phyloP scores from a whole-genome alignment of 2,797 vertebrate species.

The Megalops cyprinoides region DNA sequence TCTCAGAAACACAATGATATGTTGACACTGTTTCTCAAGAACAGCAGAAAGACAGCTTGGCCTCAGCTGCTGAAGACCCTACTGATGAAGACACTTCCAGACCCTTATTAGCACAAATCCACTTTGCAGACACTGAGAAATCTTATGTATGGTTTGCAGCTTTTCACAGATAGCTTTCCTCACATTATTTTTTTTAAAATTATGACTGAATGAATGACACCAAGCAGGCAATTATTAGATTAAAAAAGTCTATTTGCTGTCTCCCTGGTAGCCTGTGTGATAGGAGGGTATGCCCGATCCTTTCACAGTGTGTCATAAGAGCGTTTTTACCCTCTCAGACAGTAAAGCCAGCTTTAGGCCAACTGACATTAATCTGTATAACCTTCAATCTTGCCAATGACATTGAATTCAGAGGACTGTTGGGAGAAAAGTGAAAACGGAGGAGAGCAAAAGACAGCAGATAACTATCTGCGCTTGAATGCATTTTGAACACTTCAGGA shows the following conservation, averaged over 20 bases:
- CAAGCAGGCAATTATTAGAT: neutral
- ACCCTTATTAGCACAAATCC: neutral
- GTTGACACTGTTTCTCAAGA: neutral
- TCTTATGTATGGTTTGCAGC: neutral
- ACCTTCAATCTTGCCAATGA: neutral
- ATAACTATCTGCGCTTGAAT: too few relatives aligned
- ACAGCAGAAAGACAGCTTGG: neutral
- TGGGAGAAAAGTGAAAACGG: neutral
- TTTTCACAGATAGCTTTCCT: neutral
- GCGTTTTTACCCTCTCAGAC: neutral
- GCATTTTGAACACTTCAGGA: neutral
- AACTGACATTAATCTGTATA: slow-evolving; percentile 9
- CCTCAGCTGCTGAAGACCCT: neutral
- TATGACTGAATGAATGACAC: slow-evolving; percentile 8
- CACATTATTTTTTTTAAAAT: neutral
- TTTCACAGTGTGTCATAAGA: neutral
- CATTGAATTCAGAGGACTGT: neutral
- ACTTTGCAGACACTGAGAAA: neutral
- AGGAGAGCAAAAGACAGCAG: neutral
- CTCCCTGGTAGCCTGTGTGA: neutral
- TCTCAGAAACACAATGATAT: neutral
- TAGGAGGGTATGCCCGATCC: neutral
- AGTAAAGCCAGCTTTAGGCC: neutral
- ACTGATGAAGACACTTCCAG: neutral
- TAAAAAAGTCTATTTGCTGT: neutral